phyloP scores from a whole-genome alignment of 2,113 vertebrate genomes.

The Microcebus griseorufus region DNA sequence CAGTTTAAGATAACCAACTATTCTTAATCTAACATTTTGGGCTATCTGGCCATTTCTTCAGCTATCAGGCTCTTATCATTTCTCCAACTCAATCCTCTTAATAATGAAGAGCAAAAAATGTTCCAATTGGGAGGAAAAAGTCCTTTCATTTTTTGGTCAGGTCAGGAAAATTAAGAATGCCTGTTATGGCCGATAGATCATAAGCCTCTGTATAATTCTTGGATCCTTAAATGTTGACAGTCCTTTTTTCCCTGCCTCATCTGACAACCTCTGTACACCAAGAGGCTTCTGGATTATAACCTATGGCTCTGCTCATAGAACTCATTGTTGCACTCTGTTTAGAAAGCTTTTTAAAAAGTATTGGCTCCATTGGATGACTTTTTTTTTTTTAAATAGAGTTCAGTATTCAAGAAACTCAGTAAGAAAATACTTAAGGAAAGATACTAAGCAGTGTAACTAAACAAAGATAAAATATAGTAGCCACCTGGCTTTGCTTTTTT shows the following conservation, averaged over 20 bases:
- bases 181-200: neutral
- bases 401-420: neutral
- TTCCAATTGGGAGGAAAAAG: neutral
- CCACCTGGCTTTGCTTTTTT: neutral
- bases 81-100: neutral
- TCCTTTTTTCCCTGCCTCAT: neutral
- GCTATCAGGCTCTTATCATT: neutral
- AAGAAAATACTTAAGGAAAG: neutral
- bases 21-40: neutral
- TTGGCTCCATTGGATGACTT: neutral
- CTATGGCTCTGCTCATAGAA: neutral
- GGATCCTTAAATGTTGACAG: neutral
- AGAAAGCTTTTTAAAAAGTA: neutral
- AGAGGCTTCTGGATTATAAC: neutral
- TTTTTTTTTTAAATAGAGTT: neutral
- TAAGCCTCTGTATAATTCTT: neutral
- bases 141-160: neutral
- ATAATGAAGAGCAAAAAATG: neutral
- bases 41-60: neutral
- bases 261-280: neutral
- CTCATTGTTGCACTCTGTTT: neutral
- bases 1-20: neutral
- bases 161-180: neutral
- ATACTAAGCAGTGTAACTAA: neutral
- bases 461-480: neutral